A percentile compares a stretch with the other conserved stretches of the same genome.
Conservation (phyloP, 1,140 invertebrate species). For the Tribolium castaneum region DNA sequence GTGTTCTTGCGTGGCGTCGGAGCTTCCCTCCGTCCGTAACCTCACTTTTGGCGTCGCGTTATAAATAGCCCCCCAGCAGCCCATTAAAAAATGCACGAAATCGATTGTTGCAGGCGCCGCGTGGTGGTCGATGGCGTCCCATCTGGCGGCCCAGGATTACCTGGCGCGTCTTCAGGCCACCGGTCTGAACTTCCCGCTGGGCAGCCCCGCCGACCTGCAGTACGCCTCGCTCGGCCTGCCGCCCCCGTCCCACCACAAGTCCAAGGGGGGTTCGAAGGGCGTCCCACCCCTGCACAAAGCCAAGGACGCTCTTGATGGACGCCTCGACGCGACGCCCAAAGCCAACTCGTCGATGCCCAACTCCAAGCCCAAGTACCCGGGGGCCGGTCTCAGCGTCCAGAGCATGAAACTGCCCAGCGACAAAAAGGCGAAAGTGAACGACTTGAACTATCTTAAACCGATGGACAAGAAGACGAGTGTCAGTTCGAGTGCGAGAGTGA, state of each 20-base stretch:
- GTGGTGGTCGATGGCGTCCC: conserved; percentile 90
- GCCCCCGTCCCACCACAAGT: conserved; percentile 60
- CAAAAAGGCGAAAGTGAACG: conserved; percentile 52
- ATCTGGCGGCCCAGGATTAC: conserved; percentile 87
- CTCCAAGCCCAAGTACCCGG: conserved; percentile 53
- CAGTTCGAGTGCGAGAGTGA: conserved; percentile 47
- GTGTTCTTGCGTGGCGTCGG: background rate
- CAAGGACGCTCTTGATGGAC: conserved; percentile 11
- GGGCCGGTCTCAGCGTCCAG: conserved; percentile 56
- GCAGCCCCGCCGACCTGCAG: conserved; percentile 64
- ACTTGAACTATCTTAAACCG: conserved; percentile 55
- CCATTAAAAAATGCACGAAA: background rate
- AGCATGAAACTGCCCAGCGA: conserved; percentile 50
- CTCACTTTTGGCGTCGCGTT: conserved; percentile 36
- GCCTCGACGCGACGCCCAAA: background rate
- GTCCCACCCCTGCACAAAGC: conserved; percentile 30
- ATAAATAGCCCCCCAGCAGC: background rate
- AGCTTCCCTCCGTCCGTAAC: conserved; percentile 20
- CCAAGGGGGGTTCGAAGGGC: conserved; percentile 45
- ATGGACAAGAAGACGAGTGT: conserved; percentile 53
- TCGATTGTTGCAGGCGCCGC: conserved; percentile 72
- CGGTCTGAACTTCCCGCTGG: conserved; percentile 73
- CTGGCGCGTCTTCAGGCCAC: conserved; percentile 82
- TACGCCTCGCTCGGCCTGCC: conserved; percentile 65
- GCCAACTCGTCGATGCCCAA: conserved; percentile 32